Evolutionary conservation across 2,888 invertebrate genomes (phyloP), one percentile per base, ranked within the genome.

Genomic region (Gastrophysa polygoni): DNA sequence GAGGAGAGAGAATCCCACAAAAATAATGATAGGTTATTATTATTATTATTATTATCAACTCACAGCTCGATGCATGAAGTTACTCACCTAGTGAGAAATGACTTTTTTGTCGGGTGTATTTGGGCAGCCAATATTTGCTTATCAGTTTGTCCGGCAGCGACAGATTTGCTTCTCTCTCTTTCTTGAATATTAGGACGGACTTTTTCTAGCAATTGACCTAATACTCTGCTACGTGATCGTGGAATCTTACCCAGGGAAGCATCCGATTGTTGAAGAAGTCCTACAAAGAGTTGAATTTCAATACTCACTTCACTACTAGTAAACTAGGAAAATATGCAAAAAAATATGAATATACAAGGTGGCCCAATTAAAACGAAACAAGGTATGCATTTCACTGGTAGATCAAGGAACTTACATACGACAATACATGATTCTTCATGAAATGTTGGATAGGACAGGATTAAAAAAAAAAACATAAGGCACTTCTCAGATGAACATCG

Each of bases 201-300:
- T 74, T 86, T 86, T 63, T 86, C 86, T 24, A 86, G 82, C 46
- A 86, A 74, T 69, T 87, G 86, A 57, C 85, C 85, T 38, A 87
- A 74, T 5, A 86, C 83, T 1, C 86, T 74, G 68, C 79, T 79
- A 10, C 82, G 71, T 1, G 81, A 81, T 17, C 82, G 72, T 0
- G 82, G 81, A 18, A 82, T 76, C 71, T 81, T 81, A 7, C 80
- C 80, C 61, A 77, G 59, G 14, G 73, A 65, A 1, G 77, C 69
- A 47, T 80, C 80, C 1, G 77, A 73, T 63, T 80, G 80, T 63
- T 78, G 79, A 24, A 81, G 66, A 61, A 77, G 61, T 56, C 75
- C 76, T 77, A 49, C 14, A 69, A 70, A 20, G 29, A 18, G 16
- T 24, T 24, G 4, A 24, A 24, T 24, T 24, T 24, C 24, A 24